phyloP scores from a whole-genome alignment of 2,888 invertebrate genomes.

The Melanargia galathea region DNA sequence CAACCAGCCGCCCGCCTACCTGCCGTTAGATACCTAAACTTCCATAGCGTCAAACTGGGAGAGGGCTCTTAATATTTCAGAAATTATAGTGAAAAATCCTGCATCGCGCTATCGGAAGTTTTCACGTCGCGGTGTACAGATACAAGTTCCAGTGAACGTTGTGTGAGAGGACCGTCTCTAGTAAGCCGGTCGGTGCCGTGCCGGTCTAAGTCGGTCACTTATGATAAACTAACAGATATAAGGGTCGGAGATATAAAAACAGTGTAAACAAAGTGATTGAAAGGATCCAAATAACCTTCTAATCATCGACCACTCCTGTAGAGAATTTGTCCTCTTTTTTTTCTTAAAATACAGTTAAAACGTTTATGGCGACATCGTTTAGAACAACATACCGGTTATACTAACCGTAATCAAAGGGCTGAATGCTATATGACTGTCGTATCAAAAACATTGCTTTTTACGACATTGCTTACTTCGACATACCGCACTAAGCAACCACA shows the following conservation, averaged over 20 bases:
- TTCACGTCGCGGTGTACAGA: not conserved
- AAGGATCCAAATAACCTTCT: not conserved
- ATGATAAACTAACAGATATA: not conserved
- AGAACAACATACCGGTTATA: no score
- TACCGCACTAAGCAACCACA: no score
- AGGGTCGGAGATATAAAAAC: not conserved
- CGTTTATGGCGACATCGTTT: no score
- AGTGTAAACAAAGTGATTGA: not conserved
- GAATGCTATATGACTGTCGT: no score
- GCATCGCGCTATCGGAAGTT: constrained; percentile 1
- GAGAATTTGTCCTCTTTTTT: constrained; percentile 13
- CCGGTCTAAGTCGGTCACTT: not conserved
- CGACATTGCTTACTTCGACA: no score
- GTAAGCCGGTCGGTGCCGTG: not conserved
- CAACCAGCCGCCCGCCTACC: no score
- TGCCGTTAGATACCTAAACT: no score
- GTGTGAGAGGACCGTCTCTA: not conserved
- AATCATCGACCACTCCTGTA: not conserved
- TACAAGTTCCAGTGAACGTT: not conserved
- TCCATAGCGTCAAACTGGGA: no score
- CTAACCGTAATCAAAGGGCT: no score
- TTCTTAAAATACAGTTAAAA: no score
- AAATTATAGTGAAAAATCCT: not conserved
- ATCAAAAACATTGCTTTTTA: no score
- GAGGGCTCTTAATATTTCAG: not conserved